A percentile compares a stretch with the other conserved stretches of the same genome.
Evolutionary conservation across 1,140 invertebrate genomes (phyloP).

Genomic region (Penaeus japonicus): DNA sequence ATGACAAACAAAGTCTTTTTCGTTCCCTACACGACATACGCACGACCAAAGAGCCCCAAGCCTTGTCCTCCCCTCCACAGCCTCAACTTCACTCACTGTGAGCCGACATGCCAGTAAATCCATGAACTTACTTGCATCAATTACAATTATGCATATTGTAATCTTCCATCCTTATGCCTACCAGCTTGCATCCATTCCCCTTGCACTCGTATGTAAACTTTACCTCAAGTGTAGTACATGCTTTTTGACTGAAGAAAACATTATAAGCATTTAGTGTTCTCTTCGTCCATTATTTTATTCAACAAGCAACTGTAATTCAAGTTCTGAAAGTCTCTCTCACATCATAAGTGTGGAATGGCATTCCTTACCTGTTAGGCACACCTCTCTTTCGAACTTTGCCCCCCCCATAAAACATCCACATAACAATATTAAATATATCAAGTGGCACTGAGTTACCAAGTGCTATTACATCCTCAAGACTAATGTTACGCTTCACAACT

Average conservation of each 20-base stretch:
- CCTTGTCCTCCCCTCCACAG: not conserved
- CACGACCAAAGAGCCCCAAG: not conserved
- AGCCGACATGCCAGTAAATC: not conserved
- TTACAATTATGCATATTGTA: too few species aligned
- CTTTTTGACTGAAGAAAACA: slow-evolving; percentile 10
- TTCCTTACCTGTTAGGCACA: slow-evolving; percentile 20
- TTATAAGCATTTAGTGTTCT: not conserved
- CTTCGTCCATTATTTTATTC: not conserved
- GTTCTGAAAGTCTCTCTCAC: not conserved
- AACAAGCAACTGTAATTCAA: slow-evolving; percentile 12
- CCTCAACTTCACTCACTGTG: too few species aligned
- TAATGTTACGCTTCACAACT: slow-evolving; percentile 19
- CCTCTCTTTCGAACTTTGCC: not conserved
- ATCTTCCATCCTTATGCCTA: too few species aligned
- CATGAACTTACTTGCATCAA: not conserved
- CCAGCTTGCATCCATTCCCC: not conserved
- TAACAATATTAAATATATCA: not conserved
- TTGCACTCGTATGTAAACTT: not conserved
- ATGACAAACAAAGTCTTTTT: too few species aligned
- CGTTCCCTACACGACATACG: too few species aligned
- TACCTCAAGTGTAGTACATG: slow-evolving; percentile 11
- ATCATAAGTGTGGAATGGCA: not conserved
- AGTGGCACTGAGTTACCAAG: slow-evolving; percentile 11
- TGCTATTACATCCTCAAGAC: slow-evolving; percentile 25
- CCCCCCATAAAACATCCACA: not conserved